Conservation (phyloP, 2,113 vertebrate genomes). For the Nesogale talazaci region DNA sequence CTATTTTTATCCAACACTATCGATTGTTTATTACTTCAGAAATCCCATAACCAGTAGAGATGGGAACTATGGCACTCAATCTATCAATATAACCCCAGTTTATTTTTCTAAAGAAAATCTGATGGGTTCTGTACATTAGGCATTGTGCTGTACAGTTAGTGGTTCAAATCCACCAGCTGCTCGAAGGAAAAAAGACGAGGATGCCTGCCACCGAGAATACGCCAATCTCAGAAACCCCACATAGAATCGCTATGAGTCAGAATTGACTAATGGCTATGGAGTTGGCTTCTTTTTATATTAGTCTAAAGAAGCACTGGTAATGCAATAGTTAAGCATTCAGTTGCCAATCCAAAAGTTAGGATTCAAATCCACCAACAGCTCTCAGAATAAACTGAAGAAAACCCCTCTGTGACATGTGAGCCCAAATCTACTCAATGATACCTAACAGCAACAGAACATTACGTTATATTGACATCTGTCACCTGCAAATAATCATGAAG, state of each 20-base stretch:
- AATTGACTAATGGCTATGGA: too few species aligned
- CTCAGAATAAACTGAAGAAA: neutral
- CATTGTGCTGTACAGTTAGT: neutral
- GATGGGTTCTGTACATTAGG: neutral
- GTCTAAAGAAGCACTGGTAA: too few species aligned
- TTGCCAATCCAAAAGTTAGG: too few species aligned
- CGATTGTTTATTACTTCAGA: constrained; percentile 48
- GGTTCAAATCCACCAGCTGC: neutral
- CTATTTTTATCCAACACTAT: constrained; percentile 32
- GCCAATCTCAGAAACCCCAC: too few species aligned
- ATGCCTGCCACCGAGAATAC: too few species aligned
- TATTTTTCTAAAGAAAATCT: neutral
- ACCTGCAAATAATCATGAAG: constrained; percentile 36
- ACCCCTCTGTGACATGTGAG: neutral
- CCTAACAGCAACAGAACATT: neutral
- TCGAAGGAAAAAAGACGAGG: too few species aligned
- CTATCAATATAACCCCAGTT: neutral
- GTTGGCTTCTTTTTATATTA: too few species aligned
- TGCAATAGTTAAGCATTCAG: too few species aligned
- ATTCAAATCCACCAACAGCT: neutral
- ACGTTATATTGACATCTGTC: neutral
- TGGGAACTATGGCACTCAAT: neutral
- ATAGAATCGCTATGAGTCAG: too few species aligned
- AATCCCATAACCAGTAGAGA: neutral
- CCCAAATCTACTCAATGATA: neutral